Percentiles rank a stretch among this genome's conserved stretches.
Conservation (phyloP, 2,797 vertebrate species). For the Phaenicophaeus curvirostris region DNA sequence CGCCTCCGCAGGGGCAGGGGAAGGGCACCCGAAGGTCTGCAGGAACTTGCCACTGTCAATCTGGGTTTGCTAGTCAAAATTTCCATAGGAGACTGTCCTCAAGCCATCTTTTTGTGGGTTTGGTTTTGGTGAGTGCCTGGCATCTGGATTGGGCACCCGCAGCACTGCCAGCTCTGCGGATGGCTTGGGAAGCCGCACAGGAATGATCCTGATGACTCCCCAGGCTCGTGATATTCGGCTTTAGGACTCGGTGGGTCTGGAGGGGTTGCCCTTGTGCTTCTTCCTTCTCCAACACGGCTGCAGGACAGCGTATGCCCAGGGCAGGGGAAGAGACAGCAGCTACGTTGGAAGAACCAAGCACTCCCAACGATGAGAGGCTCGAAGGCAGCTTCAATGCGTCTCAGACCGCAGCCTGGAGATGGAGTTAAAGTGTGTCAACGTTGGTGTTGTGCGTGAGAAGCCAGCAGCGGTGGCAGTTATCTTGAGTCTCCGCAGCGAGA, state of each 20-base stretch:
- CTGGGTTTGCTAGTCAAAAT: neutral
- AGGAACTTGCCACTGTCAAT: neutral
- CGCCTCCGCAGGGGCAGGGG: neutral
- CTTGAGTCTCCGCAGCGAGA: neutral
- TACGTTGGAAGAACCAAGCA: neutral
- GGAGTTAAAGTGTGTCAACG: neutral
- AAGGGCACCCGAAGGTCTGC: neutral
- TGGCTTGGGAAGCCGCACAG: neutral
- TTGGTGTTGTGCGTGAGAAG: neutral
- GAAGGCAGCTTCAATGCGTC: neutral
- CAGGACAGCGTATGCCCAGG: accelerated
- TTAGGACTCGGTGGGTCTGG: neutral
- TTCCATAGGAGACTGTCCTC: neutral
- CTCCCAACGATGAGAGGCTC: neutral
- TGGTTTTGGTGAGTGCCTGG: neutral
- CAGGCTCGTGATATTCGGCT: neutral
- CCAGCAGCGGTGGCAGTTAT: accelerated
- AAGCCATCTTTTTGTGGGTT: neutral
- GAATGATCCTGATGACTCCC: accelerated
- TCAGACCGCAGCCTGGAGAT: neutral
- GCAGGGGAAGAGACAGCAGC: accelerated
- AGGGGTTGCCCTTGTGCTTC: neutral
- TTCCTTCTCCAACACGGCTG: neutral
- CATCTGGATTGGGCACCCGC: neutral
- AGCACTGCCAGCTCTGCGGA: neutral